Evolutionary conservation across 2,113 vertebrate genomes (phyloP), one percentile per base, ranked within the genome.

Genomic region (Crotophaga sulcirostris): DNA sequence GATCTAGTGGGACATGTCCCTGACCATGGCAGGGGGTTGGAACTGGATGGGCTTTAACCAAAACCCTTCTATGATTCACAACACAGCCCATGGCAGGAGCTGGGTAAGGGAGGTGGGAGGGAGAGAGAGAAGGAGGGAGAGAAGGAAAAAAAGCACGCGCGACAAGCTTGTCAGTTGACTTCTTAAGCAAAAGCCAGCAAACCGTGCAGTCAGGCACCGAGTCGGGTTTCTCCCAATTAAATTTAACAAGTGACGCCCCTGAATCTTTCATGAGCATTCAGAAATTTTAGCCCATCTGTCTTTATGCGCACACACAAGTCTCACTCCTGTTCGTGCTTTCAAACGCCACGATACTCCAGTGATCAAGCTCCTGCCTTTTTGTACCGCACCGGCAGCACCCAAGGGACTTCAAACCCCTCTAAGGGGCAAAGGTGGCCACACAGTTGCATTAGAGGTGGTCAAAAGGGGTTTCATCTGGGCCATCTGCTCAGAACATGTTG

Each of bases 191-290:
- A 91, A 97, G 87, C 80, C 97, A 96, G 96, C 96, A 95, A 95
- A 95, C 85, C 31, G 52, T 84, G 91, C 96, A 92, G 93, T 76
- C 95, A 95, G 82, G 76, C 91, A 18, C 60, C 4, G 97, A 96
- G 96, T 73, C 34, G 60, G 94, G 93, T 97, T 97, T 96, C 97
- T 97, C 97, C 97, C 97, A 98, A 98, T 98, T 98, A 98, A 98
- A 97, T 98, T 98, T 97, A 98, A 98, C 97, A 97, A 97, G 97
- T 94, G 97, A 96, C 73, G 81, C 89, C 96, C 94, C 93, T 98
- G 97, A 98, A 98, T 98, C 96, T 98, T 98, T 98, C 97, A 97
- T 98, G 97, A 98, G 97, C 91, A 1, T 87, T 94, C 85, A 26
- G 95, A 94, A 81, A 89, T 94, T 95, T 97, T 94, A 97, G 95